Evolutionary conservation across 2,888 invertebrate species (phyloP), one percentile per base, ranked within the genome.

Genomic region (Drosophila formosana): DNA sequence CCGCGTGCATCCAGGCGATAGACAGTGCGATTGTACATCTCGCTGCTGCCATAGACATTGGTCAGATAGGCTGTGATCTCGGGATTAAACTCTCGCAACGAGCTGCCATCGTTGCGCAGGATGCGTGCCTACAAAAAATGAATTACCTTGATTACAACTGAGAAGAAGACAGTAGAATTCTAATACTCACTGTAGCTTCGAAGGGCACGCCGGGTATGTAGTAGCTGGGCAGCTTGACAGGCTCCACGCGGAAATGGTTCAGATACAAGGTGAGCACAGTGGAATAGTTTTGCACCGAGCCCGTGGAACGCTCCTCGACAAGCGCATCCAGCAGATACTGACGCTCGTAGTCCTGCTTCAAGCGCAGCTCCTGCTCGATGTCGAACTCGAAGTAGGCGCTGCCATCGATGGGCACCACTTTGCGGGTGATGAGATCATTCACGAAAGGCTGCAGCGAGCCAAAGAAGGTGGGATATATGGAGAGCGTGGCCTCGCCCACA

Each of bases 161-260:
- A 18, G 18, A 18, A 18, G 18, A 1, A 18, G 1, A 18, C 18
- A 18, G 18, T 18, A 1, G 18, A 18, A 18, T 18, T 18, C 18
- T 9, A 4, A 11, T 49, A 30, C 81, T 80, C 57, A 92, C 92
- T 9, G 91, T 89, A 1, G 91, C 91, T 68, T 92, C 92, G 32
- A 92, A 99, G 70, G 96, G 96, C 43, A 99, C 94, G 25, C 97
- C 97, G 0, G 99, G 98, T 92, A 98, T 98, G 93, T 98, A 99
- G 88, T 96, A 96, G 79, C 97, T 96, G 0, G 98, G 96, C 25
- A 97, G 96, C 87, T 96, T 95, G 49, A 98, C 95, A 37, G 97
- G 93, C 76, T 97, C 95, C 92, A 97, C 94, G 75, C 95, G 95
- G 88, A 96, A 96, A 67, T 95, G 95, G 91, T 96, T 95, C 79